These are phyloP conservation scores for Leptodactylus fallax DNA, from an alignment of 2,797 vertebrate genomes.

Conservation along the genomic window DNA sequence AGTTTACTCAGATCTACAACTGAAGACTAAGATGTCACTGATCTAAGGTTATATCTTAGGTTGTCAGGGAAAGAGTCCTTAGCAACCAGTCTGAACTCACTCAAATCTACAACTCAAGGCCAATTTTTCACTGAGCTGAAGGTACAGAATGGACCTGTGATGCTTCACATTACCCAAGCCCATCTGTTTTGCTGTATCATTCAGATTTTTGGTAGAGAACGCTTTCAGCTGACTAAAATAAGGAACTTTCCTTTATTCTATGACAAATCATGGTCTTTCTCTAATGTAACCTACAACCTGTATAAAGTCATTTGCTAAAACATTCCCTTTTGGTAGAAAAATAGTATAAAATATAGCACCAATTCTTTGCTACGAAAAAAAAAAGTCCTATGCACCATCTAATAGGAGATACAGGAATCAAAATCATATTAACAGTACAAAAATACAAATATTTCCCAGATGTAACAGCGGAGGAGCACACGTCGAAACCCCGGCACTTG, in stretches of 20 bases:
- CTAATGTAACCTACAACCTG: slow-evolving; percentile 5
- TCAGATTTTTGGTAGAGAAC: neutral
- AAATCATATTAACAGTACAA: slow-evolving; percentile 58
- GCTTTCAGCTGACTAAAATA: neutral
- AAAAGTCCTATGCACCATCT: slow-evolving; percentile 42
- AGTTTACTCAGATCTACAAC: neutral
- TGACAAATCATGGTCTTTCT: neutral
- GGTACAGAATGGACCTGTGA: neutral
- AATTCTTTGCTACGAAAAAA: slow-evolving; percentile 66
- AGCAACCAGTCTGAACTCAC: neutral
- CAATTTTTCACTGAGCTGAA: neutral
- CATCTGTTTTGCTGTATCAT: neutral
- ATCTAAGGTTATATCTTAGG: neutral
- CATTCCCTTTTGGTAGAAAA: slow-evolving; percentile 68
- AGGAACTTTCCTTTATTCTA: neutral
- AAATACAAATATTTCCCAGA: slow-evolving; percentile 62
- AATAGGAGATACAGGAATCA: slow-evolving; percentile 21
- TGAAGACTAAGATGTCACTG: neutral
- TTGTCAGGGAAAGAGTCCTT: neutral
- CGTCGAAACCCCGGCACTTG: slow-evolving; percentile 32
- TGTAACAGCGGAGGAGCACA: slow-evolving; percentile 43
- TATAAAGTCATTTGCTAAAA: slow-evolving; percentile 62
- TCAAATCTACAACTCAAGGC: neutral
- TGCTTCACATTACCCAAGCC: neutral
- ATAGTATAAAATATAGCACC: slow-evolving; percentile 75